Percentiles rank a stretch among this genome's conserved stretches.
Conservation (phyloP, 2,888 invertebrate genomes). For the Onchidella celtica region DNA sequence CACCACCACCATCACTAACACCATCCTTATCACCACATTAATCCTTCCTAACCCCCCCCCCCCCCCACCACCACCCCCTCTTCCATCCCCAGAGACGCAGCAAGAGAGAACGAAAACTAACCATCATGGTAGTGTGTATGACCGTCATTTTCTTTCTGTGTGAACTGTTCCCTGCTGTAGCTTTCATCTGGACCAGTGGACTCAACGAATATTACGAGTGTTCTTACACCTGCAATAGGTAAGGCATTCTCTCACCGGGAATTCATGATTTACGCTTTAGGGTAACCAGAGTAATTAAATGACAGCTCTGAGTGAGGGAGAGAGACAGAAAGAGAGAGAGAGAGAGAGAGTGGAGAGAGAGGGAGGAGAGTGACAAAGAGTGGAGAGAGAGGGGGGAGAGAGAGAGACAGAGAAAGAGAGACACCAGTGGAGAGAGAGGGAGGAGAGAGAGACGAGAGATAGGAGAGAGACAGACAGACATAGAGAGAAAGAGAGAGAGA, state of each 20-base stretch:
- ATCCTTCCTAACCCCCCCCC: too few relatives aligned
- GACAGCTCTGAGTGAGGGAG: too few relatives aligned
- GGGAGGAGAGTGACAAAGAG: not conserved
- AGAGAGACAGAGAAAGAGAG: not conserved
- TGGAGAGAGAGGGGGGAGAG: not conserved
- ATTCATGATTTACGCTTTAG: too few relatives aligned
- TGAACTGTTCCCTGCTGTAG: conserved; percentile 52
- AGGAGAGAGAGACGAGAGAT: not conserved
- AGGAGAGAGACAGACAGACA: not conserved
- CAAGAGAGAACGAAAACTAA: conserved; percentile 46
- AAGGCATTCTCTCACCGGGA: not conserved
- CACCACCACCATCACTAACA: too few relatives aligned
- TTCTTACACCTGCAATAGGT: conserved; percentile 47
- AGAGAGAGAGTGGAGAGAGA: too few relatives aligned
- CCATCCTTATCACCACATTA: too few relatives aligned
- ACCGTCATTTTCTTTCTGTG: conserved; percentile 57
- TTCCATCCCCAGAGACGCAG: conserved; percentile 83
- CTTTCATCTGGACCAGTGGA: conserved; percentile 50
- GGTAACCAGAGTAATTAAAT: too few relatives aligned
- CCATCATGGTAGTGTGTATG: conserved; percentile 55
- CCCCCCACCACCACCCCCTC: too few relatives aligned
- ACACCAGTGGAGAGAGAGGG: not conserved
- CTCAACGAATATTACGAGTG: conserved; percentile 50
- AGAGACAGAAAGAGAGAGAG: too few relatives aligned
- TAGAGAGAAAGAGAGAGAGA: not conserved